phyloP scores from a whole-genome alignment of 1,140 invertebrate species.

The Drosophila teissieri region DNA sequence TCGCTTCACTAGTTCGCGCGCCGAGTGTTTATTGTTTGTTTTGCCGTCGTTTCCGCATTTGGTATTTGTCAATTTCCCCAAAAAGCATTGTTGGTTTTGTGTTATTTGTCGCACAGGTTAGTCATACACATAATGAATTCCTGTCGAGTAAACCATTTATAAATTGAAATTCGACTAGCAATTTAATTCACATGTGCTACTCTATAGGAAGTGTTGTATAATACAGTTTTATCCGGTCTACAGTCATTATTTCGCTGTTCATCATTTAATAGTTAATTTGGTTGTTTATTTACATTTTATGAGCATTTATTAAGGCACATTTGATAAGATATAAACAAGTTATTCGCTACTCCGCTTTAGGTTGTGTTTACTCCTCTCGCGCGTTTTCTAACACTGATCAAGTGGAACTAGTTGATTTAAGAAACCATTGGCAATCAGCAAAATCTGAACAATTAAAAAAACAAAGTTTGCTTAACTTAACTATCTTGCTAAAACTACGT shows the following conservation, averaged over 20 bases:
- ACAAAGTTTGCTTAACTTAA: background rate
- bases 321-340: slow-evolving; percentile 11
- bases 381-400: slow-evolving; percentile 15
- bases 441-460: background rate
- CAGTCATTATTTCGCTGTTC: background rate
- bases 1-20: slow-evolving; percentile 34
- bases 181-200: slow-evolving; percentile 19
- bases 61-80: slow-evolving; percentile 6
- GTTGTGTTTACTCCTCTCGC: background rate
- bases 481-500: background rate
- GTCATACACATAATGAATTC: background rate
- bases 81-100: background rate
- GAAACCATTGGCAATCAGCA: background rate
- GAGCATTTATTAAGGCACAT: slow-evolving; percentile 25
- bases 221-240: background rate
- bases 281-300: background rate
- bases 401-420: slow-evolving; percentile 27
- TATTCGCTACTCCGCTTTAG: slow-evolving; percentile 3
- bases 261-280: background rate
- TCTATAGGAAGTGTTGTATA: slow-evolving; percentile 38
- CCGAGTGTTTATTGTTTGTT: slow-evolving; percentile 47
- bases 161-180: background rate
- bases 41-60: slow-evolving; percentile 24
- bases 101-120: slow-evolving; percentile 7
- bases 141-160: background rate